phyloP scores from a whole-genome alignment of 2,888 invertebrate species.

The Agrilus biguttatus region DNA sequence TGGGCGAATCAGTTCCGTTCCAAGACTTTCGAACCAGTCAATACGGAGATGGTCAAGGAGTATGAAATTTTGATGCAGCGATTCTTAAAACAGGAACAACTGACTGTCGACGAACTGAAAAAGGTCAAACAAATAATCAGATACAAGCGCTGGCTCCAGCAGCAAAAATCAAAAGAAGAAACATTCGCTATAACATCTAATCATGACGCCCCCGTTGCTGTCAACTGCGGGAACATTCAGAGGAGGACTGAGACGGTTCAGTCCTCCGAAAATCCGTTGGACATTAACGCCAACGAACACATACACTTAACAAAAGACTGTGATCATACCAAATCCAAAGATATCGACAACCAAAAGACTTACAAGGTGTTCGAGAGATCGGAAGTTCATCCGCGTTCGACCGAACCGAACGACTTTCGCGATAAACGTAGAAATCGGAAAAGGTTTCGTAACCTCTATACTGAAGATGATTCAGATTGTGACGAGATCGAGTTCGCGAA shows the following conservation, averaged over 20 bases:
- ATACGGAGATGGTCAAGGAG: conserved; percentile 6
- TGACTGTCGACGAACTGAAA: conserved; percentile 9
- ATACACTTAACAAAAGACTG: too few species aligned
- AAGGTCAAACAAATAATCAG: conserved; percentile 11
- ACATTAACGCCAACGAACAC: too few species aligned
- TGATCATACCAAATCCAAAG: too few species aligned
- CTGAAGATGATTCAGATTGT: conserved; percentile 9
- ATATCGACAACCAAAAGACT: too few species aligned
- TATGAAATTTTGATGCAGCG: conserved; percentile 10
- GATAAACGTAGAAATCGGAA: conserved; percentile 8
- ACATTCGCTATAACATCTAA: conserved; percentile 1
- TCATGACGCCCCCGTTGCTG: conserved; percentile 1
- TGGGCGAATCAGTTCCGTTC: too few species aligned
- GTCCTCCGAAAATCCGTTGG: not conserved
- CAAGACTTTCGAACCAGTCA: too few species aligned
- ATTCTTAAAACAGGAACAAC: conserved; percentile 9
- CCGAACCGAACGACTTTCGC: not conserved
- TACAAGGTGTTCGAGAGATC: too few species aligned
- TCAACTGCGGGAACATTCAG: conserved; percentile 1
- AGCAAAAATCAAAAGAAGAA: not conserved
- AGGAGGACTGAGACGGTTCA: conserved; percentile 6
- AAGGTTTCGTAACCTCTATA: conserved; percentile 11
- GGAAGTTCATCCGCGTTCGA: too few species aligned
- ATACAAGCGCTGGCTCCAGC: conserved; percentile 9
- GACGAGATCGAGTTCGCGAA: not conserved